Base-by-base conservation (phyloP, 2,888 invertebrate genomes). In the Drosophila setosimentum region DNA sequence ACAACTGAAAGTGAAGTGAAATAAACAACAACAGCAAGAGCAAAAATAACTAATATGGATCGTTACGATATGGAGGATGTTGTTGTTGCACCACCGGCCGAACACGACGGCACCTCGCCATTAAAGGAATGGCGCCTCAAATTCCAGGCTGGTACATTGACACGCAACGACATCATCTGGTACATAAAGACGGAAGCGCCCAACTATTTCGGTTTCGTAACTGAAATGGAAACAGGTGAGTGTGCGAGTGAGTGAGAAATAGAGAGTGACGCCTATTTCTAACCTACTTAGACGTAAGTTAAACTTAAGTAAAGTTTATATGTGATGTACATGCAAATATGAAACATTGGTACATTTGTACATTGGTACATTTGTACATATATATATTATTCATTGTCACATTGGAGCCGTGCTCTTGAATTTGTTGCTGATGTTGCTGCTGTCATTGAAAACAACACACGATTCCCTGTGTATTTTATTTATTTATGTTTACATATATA, bases 121-220 rank as follows among this genome's bases (percentile, higher is more conserved):
- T 68, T 93, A 18, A 93, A 93, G 84, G 92, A 93, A 79, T 93
- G 93, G 93, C 92, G 93, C 68, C 86, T 93, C 13, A 93, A 92
- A 78, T 89, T 89, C 50, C 92, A 92, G 69, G 82, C 91, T 59
- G 93, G 93, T 53, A 92, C 91, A 62, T 76, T 93, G 63, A 80
- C 87, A 49, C 85, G 90, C 68, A 86, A 80, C 50, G 92, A 93
- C 72, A 89, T 93, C 51, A 88, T 91, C 24, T 92, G 92, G 18
- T 92, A 91, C 74, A 93, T 93, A 81, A 91, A 91, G 74, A 89
- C 87, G 63, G 85, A 91, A 74, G 84, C 93, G 30, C 91, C 92
- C 66, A 92, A 92, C 73, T 93, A 91, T 82, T 92, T 93, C 54
- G 91, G 91, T 66, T 91, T 91, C 76, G 91, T 91, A 80, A 90